Percentiles rank a stretch among this genome's conserved stretches.
These are phyloP conservation scores for Labrus mixtus DNA, from an alignment of 2,113 vertebrate species.

Conservation along the genomic window DNA sequence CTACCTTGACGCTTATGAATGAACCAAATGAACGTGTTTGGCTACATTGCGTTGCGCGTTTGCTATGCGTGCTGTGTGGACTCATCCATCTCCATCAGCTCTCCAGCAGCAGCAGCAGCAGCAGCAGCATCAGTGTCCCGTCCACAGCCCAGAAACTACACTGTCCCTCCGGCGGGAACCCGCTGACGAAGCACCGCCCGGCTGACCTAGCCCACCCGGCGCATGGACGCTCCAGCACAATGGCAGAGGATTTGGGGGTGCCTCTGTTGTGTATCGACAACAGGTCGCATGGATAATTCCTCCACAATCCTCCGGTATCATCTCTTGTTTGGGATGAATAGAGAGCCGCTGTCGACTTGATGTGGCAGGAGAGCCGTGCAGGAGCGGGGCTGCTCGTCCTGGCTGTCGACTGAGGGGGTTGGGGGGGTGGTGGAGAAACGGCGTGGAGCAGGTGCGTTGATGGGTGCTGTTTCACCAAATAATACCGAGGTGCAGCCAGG, in stretches of 20 bases:
- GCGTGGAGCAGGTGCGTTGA: conserved; percentile 77
- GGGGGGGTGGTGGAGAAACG: no score
- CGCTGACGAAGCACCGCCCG: conserved; percentile 61
- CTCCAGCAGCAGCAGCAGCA: neutral
- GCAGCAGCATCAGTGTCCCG: conserved; percentile 3
- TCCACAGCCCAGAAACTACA: conserved; percentile 7
- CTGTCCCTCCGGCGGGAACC: conserved; percentile 14
- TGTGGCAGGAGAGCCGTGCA: conserved; percentile 63
- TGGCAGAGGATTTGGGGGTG: conserved; percentile 75
- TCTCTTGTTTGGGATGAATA: conserved; percentile 51
- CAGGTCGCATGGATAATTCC: conserved; percentile 78
- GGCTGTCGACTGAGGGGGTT: conserved; percentile 57
- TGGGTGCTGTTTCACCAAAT: neutral
- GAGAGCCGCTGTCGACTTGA: conserved; percentile 61
- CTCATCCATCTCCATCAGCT: conserved; percentile 37
- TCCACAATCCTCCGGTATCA: conserved; percentile 21
- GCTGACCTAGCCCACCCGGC: conserved; percentile 30
- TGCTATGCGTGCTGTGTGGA: conserved; percentile 53
- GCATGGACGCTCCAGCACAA: conserved; percentile 66
- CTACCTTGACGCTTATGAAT: conserved; percentile 14
- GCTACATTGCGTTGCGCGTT: conserved; percentile 44
- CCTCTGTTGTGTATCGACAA: conserved; percentile 64
- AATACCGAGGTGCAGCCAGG: neutral
- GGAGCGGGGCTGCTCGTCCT: conserved; percentile 60
- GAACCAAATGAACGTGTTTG: conserved; percentile 56